Base-by-base conservation (phyloP, 53 echinoderm and acorn worm species). In the Astropecten irregularis region DNA sequence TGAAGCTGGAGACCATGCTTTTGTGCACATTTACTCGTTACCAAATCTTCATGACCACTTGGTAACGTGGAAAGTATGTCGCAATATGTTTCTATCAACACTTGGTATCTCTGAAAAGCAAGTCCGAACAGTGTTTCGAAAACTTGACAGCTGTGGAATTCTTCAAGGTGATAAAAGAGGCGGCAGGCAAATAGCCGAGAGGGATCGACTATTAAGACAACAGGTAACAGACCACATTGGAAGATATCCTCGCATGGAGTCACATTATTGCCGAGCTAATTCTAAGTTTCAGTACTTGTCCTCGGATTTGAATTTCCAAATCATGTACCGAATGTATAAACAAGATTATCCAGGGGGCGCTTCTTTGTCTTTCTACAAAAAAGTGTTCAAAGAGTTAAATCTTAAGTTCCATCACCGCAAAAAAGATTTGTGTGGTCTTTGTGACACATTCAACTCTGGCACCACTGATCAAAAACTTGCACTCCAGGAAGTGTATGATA, bases 291-390 rank as follows among this genome's bases (percentile, higher is more conserved):
- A 88, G 53, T 84, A 87, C 71, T 29, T 91, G 0, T 85, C 82
- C 0, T 32, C 88, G 6, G 66, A 88, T 1, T 29, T 92, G 32
- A 88, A 88, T 27, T n/a, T 67, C 14, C 21, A 19, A 21, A 92
- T 62, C 20, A 92, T 89, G 92, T 68, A 88, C 31, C 16, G 22
- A 0, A 67, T 92, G 63, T 89, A 81, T 55, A 66, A 52, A 27
- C 1, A 31, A 33, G 36, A 48, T 13, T 23, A 76, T 54, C 51
- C 29, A 2, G 14, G 3, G 10, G 81, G 81, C 7, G 81, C 37
- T 9, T 64, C 50, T 18, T 31, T 64, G 33, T 44, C 48, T 21
- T 48, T 81, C 3, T 65, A 81, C 65, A 63, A 32, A 16, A 60
- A 26, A 0, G 34, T 63, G 3, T 81, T 81, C 49, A 46, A 63